phyloP scores from a whole-genome alignment of 37 sponge, comb jelly and placozoan species.

The Agelas oroides region DNA sequence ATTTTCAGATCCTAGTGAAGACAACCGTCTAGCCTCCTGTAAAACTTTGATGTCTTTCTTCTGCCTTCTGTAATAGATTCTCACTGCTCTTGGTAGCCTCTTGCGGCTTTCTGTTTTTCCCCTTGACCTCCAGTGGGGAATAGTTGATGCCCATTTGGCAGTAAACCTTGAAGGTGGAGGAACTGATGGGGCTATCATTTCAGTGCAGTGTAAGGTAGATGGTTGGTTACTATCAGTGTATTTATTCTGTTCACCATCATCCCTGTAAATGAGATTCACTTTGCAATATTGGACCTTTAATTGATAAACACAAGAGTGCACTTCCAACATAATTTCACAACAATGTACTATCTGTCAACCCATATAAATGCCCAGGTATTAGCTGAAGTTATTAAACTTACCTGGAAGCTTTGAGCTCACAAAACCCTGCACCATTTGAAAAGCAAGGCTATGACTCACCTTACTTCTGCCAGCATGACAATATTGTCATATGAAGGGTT shows the following conservation, averaged over 20 bases:
- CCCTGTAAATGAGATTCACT: too few relatives aligned
- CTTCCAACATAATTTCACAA: too few relatives aligned
- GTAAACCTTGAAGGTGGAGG: constrained; percentile 9
- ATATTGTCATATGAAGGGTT: constrained; percentile 1
- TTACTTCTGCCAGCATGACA: background rate
- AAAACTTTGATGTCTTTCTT: constrained; percentile 33
- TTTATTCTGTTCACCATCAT: too few relatives aligned
- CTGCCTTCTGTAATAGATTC: constrained; percentile 23
- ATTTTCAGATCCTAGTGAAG: background rate
- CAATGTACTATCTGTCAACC: too few relatives aligned
- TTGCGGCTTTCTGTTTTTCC: background rate
- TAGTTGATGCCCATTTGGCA: background rate
- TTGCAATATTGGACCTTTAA: background rate
- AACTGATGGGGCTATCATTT: background rate
- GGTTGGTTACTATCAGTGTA: too few relatives aligned
- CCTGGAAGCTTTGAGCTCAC: too few relatives aligned
- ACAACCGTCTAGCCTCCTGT: constrained; percentile 26
- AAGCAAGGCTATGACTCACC: background rate
- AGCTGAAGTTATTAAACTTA: too few relatives aligned
- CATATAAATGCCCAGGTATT: too few relatives aligned
- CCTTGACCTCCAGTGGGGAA: background rate
- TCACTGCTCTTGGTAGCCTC: constrained; percentile 15
- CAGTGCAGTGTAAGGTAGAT: background rate
- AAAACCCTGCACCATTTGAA: background rate
- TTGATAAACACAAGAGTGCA: background rate